Evolutionary conservation across 2,888 invertebrate genomes (phyloP).

Genomic region (Eurois occulta): DNA sequence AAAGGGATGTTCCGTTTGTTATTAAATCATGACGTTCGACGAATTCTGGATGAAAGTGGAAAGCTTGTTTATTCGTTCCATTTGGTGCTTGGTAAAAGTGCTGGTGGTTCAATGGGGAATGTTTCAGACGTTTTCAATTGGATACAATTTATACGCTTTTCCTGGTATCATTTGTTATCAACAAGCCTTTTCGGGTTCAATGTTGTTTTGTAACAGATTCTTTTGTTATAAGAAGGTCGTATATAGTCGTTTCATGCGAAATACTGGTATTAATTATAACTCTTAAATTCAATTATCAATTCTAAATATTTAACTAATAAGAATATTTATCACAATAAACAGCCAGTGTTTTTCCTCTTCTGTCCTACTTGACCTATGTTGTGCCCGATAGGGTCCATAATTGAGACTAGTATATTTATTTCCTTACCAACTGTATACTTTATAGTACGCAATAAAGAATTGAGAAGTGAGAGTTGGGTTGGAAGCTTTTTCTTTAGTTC

Average conservation of each 20-base stretch:
- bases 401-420: too few species aligned
- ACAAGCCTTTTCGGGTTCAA: background rate
- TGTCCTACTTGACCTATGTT: too few species aligned
- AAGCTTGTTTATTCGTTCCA: slow-evolving; percentile 25
- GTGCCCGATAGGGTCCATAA: too few species aligned
- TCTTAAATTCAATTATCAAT: too few species aligned
- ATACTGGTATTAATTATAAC: background rate
- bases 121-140: background rate
- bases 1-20: slow-evolving; percentile 29
- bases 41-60: slow-evolving; percentile 11
- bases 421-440: too few species aligned
- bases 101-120: background rate
- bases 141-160: slow-evolving; percentile 9
- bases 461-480: too few species aligned
- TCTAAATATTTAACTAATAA: too few species aligned
- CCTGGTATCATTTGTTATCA: background rate
- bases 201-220: background rate
- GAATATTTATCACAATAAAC: too few species aligned
- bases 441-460: too few species aligned
- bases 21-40: slow-evolving; percentile 36
- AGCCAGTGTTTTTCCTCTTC: too few species aligned
- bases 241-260: background rate
- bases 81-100: slow-evolving; percentile 21
- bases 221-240: background rate
- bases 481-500: too few species aligned